Conservation (phyloP, 2,888 invertebrate species). For the Yponomeuta sedellus region DNA sequence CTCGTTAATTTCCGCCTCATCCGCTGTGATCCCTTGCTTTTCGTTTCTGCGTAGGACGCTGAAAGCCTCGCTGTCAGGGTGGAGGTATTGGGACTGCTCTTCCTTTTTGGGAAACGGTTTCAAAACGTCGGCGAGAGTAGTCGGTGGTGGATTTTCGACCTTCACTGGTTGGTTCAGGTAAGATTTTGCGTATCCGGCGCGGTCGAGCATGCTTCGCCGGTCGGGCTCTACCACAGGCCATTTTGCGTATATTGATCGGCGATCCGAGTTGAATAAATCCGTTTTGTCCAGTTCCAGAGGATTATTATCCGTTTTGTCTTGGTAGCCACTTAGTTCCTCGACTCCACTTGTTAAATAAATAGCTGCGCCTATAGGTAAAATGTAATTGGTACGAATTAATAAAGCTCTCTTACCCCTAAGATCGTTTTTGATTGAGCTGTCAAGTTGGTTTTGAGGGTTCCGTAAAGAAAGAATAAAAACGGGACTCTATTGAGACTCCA, state of each 20-base stretch:
- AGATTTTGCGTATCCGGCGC: not conserved
- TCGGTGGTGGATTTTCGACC: not conserved
- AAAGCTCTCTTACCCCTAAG: not conserved
- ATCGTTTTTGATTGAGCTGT: not conserved
- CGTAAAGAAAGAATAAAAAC: too few species aligned
- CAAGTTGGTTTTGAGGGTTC: too few species aligned
- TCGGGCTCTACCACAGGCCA: not conserved
- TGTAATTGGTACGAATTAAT: not conserved
- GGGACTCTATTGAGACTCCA: too few species aligned
- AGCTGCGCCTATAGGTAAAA: not conserved
- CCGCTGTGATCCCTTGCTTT: not conserved
- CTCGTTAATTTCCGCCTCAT: not conserved
- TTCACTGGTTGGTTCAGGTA: not conserved
- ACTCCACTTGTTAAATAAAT: not conserved
- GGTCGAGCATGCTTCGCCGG: not conserved
- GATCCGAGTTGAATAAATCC: not conserved
- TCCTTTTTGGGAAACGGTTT: not conserved
- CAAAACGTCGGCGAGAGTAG: not conserved
- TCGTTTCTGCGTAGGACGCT: not conserved
- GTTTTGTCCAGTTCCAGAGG: not conserved
- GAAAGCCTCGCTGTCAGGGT: not conserved
- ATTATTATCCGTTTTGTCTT: not conserved
- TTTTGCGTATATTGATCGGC: not conserved
- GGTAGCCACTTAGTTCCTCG: not conserved
- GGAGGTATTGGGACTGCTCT: not conserved